A percentile compares a stretch with the other conserved stretches of the same genome.
Evolutionary conservation across 1,140 invertebrate genomes (phyloP).

Genomic region (Zaprionus camerounensis): DNA sequence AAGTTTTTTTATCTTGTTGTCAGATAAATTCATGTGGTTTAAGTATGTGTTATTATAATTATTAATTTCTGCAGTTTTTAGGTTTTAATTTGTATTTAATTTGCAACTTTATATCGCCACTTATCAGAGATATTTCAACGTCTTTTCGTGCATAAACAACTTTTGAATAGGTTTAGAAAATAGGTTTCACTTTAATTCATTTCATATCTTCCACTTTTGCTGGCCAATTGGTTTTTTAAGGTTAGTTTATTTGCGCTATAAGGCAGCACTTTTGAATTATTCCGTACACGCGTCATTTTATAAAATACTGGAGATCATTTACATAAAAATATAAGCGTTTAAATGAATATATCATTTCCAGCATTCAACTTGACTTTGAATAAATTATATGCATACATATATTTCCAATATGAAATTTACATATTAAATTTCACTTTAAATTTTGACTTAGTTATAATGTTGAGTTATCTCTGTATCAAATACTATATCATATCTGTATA

Average conservation of each 20-base stretch:
- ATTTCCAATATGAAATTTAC: not conserved
- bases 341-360: not conserved
- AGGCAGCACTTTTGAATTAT: not conserved
- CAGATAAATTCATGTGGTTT: conserved; percentile 63
- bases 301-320: not conserved
- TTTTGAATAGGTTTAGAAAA: no score
- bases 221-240: not conserved
- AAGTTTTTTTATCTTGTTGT: conserved; percentile 37
- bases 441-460: not conserved
- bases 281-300: not conserved
- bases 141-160: no score
- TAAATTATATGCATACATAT: not conserved
- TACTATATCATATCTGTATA: not conserved
- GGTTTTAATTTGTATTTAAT: not conserved
- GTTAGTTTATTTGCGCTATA: not conserved
- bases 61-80: conserved; percentile 27
- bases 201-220: not conserved
- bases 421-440: not conserved
- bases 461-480: not conserved
- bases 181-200: not conserved
- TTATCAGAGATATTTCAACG: no score
- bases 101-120: no score
- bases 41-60: conserved; percentile 67
- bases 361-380: not conserved
- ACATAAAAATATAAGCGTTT: not conserved